Base-by-base conservation (phyloP, 64 coral and sea anemone species). In the Stichodactyla mertensii region DNA sequence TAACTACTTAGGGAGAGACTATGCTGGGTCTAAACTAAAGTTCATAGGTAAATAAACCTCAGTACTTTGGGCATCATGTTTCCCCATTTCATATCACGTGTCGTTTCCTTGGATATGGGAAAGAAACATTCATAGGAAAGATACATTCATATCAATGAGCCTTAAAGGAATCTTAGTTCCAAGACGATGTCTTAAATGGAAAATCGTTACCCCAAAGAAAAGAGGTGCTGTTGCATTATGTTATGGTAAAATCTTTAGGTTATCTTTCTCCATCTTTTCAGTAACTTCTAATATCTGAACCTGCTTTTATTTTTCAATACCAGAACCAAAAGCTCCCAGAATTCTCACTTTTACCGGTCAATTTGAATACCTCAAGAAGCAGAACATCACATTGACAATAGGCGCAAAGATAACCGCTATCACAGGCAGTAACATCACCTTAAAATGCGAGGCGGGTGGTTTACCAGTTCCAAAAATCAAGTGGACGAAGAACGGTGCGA, bases 381-480 rank as follows among this genome's bases (percentile, higher is more conserved):
- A 61, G 16, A 89, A 79, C 64, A 57, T 90, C 59, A 85, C 57
- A 54, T 4, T 92, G 51, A 93, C 85, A 0, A 90, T 95, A 60
- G 94, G 94, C 16, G 70, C 88, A 19, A 86, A 89, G 36, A 66
- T 95, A 19, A 92, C 55, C 31, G 88, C 94, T 11, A 52, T 95
- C 10, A 86, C 85, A 28, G 86, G 55, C 16, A 85, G 87, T 57
- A 86, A 59, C 6, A 71, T 95, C 52, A 95, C 91, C 14, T 87
- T 95, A 27, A 22, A 57, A 10, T 95, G 94, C 52, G 56, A 84
- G 4, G 85, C 64, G 45, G 6, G 77, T 56, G 94, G 94, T 6
- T 85, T 85, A 8, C 94, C 94, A 2, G 85, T 31, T 18, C 94
- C 94, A 5, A 22, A 20, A 5, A 83, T 95, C 22, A 85, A 82